phyloP scores from a whole-genome alignment of 2,113 vertebrate genomes.

The Burhinus oedicnemus region DNA sequence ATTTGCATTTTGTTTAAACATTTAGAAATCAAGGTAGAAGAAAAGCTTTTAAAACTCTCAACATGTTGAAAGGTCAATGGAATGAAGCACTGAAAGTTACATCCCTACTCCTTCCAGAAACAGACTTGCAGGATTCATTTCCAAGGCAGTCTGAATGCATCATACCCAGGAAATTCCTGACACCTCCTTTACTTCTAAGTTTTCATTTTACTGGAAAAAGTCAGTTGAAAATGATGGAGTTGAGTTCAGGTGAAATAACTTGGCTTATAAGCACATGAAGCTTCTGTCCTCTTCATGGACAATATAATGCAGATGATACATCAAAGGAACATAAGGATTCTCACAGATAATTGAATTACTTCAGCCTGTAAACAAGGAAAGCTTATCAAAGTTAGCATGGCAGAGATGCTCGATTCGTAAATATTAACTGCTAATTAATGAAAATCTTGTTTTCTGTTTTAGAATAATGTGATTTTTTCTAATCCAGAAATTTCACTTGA shows the following conservation, averaged over 20 bases:
- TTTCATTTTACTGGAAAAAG: not conserved
- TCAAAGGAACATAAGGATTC: not conserved
- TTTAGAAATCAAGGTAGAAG: not conserved
- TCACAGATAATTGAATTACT: not conserved
- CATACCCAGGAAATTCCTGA: not conserved
- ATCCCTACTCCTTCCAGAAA: not conserved
- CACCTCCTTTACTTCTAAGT: not conserved
- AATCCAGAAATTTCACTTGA: not conserved
- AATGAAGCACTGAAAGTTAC: not conserved
- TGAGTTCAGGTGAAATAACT: not conserved
- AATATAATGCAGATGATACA: not conserved
- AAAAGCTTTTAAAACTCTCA: not conserved
- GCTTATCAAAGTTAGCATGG: not conserved
- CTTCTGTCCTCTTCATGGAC: not conserved
- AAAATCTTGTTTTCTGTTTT: not conserved
- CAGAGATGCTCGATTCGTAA: not conserved
- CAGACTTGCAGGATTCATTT: not conserved
- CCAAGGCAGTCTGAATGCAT: not conserved
- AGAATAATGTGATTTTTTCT: not conserved
- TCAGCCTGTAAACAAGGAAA: not conserved
- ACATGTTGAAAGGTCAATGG: not conserved
- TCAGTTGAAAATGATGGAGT: not conserved
- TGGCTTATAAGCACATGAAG: not conserved
- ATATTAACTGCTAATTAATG: not conserved
- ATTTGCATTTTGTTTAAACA: not conserved